Percentiles rank a stretch among this genome's conserved stretches.
Evolutionary conservation across 2,888 invertebrate species (phyloP).

Genomic region (Geotrupes spiniger): DNA sequence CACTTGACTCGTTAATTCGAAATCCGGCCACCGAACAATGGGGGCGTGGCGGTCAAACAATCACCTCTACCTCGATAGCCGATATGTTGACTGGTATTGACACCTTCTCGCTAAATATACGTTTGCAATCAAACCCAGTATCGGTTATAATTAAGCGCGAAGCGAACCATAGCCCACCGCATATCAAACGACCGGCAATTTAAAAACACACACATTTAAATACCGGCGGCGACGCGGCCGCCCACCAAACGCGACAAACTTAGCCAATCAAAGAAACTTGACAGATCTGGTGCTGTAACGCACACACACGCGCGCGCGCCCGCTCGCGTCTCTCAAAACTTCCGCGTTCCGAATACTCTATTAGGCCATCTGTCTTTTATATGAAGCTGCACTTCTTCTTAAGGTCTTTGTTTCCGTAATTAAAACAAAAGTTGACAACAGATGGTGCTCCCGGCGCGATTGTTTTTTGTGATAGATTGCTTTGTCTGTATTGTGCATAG

Average conservation of each 20-base stretch:
- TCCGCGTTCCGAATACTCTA: constrained; percentile 30
- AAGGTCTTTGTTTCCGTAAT: constrained; percentile 47
- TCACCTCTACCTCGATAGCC: constrained; percentile 38
- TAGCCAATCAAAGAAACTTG: constrained; percentile 26
- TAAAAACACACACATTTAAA: constrained; percentile 1
- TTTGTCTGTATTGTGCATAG: constrained; percentile 49
- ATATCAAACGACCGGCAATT: neutral
- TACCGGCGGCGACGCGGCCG: constrained; percentile 13
- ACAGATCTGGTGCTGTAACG: constrained; percentile 24
- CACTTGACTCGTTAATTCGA: constrained; percentile 38
- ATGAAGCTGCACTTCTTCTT: constrained; percentile 36
- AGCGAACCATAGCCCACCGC: constrained; percentile 4
- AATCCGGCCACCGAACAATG: constrained; percentile 29
- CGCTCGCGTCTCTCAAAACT: constrained; percentile 18
- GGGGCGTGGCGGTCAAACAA: constrained; percentile 38
- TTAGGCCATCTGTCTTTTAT: constrained; percentile 37
- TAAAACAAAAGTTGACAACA: constrained; percentile 50
- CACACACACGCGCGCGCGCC: constrained; percentile 17
- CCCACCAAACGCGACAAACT: constrained; percentile 25
- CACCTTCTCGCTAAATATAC: constrained; percentile 33
- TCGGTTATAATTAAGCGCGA: constrained; percentile 24
- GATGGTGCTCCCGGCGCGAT: constrained; percentile 42
- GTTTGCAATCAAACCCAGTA: constrained; percentile 19
- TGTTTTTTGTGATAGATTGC: constrained; percentile 51
- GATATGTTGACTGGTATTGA: constrained; percentile 38